A percentile compares a stretch with the other conserved stretches of the same genome.
These are phyloP conservation scores for Macroglossus sobrinus DNA, from an alignment of 2,113 vertebrate species.

Conservation along the genomic window DNA sequence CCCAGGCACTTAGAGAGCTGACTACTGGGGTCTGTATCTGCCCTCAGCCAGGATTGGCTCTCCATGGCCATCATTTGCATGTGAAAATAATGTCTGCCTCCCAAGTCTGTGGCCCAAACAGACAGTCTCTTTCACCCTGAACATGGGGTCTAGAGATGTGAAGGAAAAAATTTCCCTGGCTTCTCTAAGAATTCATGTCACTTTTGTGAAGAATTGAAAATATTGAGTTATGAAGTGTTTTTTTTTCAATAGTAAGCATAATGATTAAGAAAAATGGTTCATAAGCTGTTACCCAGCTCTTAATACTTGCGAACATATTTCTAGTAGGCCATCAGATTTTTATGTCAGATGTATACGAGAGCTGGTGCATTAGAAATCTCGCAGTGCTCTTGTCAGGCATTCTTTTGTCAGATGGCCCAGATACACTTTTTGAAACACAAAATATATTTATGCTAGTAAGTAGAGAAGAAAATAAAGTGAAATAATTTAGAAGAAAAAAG, in stretches of 20 bases:
- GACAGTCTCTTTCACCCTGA: not conserved
- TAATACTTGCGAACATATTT: not conserved
- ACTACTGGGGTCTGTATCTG: not conserved
- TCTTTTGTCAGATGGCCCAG: not conserved
- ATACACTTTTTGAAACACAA: not conserved
- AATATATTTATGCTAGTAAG: not conserved
- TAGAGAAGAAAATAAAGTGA: not conserved
- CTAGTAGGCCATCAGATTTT: not conserved
- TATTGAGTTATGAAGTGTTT: not conserved
- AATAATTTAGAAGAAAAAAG: not conserved
- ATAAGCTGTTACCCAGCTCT: not conserved
- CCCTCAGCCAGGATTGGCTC: not conserved
- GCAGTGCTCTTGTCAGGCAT: not conserved
- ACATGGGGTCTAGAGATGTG: not conserved
- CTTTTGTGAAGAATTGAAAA: conserved; percentile 18
- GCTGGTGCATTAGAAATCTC: not conserved
- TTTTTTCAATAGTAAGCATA: not conserved
- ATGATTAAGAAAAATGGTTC: not conserved
- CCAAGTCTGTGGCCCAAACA: not conserved
- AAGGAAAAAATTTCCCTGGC: not conserved
- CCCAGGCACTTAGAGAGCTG: fast-evolving
- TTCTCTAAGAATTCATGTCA: not conserved
- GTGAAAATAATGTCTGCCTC: not conserved
- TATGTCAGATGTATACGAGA: not conserved
- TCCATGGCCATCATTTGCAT: not conserved